Conservation (phyloP, 2,888 invertebrate genomes). For the Drosophila kambysellisi region DNA sequence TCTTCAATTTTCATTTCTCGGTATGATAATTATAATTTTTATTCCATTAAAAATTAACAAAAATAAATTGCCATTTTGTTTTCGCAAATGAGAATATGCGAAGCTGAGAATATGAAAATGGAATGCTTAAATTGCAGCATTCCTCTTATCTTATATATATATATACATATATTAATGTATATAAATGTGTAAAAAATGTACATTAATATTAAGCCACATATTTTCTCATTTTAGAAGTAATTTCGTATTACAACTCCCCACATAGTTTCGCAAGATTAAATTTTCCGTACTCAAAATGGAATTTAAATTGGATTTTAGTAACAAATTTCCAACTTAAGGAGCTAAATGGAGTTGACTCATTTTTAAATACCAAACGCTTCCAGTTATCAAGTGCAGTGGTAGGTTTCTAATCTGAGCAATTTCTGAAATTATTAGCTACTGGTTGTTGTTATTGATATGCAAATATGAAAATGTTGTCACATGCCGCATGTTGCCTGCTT, state of each 20-base stretch:
- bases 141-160: neutral
- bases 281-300: too few relatives aligned
- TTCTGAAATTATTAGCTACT: constrained; percentile 5
- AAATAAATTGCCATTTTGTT: neutral
- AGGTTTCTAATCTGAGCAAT: neutral
- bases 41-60: neutral
- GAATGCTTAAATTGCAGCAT: neutral
- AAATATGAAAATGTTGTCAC: constrained; percentile 9
- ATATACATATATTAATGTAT: too few relatives aligned
- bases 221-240: neutral
- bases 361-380: neutral
- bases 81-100: neutral
- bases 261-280: neutral
- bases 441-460: neutral
- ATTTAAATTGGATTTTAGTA: too few relatives aligned
- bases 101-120: neutral
- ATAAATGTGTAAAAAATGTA: neutral
- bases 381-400: neutral
- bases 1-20: neutral
- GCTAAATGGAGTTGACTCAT: too few relatives aligned
- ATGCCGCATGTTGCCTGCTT: neutral
- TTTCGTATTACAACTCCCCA: neutral
- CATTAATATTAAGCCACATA: neutral
- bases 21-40: neutral
- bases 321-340: neutral